These are phyloP conservation scores for Pogonophryne albipinna DNA, from an alignment of 2,797 vertebrate species.

Conservation along the genomic window DNA sequence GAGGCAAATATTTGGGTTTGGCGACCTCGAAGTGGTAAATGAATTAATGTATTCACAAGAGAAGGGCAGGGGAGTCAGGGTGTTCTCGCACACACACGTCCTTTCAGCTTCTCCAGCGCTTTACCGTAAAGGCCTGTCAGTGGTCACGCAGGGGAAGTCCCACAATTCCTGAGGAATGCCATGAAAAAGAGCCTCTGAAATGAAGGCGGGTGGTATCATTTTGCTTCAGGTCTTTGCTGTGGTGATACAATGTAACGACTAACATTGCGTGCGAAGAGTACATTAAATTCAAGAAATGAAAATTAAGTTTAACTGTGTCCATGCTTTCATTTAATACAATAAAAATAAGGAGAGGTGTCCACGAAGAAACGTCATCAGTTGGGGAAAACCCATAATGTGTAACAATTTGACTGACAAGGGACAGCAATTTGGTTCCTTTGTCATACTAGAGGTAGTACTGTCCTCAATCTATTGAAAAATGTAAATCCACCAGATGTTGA, in stretches of 20 bases:
- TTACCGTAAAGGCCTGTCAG: slow-evolving; percentile 82
- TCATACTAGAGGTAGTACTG: background rate
- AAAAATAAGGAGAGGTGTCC: background rate
- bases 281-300: slow-evolving; percentile 9
- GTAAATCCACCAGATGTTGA: slow-evolving; percentile 19
- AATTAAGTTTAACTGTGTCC: slow-evolving; percentile 2
- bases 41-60: slow-evolving; percentile 86
- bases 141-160: slow-evolving; percentile 72
- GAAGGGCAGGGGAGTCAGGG: slow-evolving; percentile 67
- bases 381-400: slow-evolving; percentile 1
- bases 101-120: slow-evolving; percentile 73
- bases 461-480: slow-evolving; percentile 7
- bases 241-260: slow-evolving; percentile 34
- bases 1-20: slow-evolving; percentile 87
- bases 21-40: slow-evolving; percentile 85
- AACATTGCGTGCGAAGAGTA: background rate
- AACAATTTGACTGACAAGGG: slow-evolving; percentile 16
- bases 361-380: slow-evolving; percentile 16
- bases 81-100: slow-evolving; percentile 73
- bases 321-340: slow-evolving; percentile 10
- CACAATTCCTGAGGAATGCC: slow-evolving; percentile 61
- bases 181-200: slow-evolving; percentile 45
- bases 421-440: background rate
- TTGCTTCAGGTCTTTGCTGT: slow-evolving; percentile 33
- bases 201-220: slow-evolving; percentile 23